Conservation (phyloP, 2,113 vertebrate species). For the Mesitornis unicolor region DNA sequence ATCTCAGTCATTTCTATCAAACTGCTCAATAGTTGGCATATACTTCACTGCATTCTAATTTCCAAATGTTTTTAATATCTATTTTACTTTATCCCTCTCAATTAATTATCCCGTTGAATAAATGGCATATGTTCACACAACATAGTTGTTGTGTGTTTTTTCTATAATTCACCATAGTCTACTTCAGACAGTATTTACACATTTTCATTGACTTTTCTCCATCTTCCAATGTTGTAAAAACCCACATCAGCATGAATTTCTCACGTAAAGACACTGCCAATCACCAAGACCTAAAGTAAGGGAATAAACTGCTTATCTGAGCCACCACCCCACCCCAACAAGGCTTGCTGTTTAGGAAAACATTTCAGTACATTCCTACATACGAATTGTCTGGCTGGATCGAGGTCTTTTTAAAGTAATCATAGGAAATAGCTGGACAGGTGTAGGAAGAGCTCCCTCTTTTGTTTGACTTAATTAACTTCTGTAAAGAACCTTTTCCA, state of each 20-base stretch:
- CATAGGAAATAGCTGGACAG: neutral
- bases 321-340: too few species aligned
- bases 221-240: neutral
- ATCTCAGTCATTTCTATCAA: neutral
- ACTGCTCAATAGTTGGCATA: neutral
- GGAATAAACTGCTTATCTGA: neutral
- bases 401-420: neutral
- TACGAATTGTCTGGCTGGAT: neutral
- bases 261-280: neutral
- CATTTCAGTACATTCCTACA: neutral
- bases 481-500: neutral
- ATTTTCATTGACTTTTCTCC: neutral
- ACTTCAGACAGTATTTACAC: neutral
- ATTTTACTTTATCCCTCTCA: neutral
- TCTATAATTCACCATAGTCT: neutral
- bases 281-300: neutral
- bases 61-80: neutral
- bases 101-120: neutral
- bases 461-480: neutral
- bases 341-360: neutral
- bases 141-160: neutral
- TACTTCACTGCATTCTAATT: neutral
- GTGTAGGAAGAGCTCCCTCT: conserved; percentile 9
- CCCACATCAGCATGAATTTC: neutral
- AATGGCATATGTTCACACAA: neutral